Base-by-base conservation (phyloP, 1,140 invertebrate genomes). In the Atta cephalotes region DNA sequence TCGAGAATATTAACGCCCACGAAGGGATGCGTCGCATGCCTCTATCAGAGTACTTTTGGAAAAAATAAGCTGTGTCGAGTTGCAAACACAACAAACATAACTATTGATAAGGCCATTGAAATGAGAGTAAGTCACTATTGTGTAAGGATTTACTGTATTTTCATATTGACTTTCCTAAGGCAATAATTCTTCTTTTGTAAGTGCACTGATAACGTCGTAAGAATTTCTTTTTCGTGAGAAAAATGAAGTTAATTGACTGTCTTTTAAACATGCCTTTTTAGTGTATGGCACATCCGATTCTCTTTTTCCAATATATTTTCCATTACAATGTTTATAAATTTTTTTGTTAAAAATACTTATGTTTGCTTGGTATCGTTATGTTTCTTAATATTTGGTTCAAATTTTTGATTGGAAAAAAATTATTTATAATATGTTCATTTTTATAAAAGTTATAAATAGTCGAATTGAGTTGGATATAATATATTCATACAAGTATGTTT, bases 1-100 rank as follows among this genome's bases (percentile, higher is more conserved):
- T 62, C 80, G 80, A 49, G 56, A 74, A 84, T 84, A 84, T 84
- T 84, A 84, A 84, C 80, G 70, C 70, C 70, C 80, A 74, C 70
- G 70, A 62, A 84, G 80, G 80, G 80, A 60, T 70, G 56, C 68
- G 80, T 56, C 58, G 65, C 63, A 21, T 81, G 78, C 56, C 56
- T 76, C 25, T 74, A 68, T 72, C 68, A 25, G 56, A 25, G 39
- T 74, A 71, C 31, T 28, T 72, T 45, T 25, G 25, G 25, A 58
- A 72, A 68, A 72, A 82, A 82, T 72, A 82, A 72, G 68, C 78
- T 31, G 6, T 35, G 28, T 21, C 65, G 25, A 25, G 31, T 28
- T 53, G 25, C 79, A 60, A 72, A 68, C 68, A 35, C 49, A 28
- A 14, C 31, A 49, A 80, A 56, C 63, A 80, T 39, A 80, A 35